A percentile compares a stretch with the other conserved stretches of the same genome.
These are phyloP conservation scores for Drosophila nasuta DNA, from an alignment of 1,140 invertebrate species.

Conservation along the genomic window DNA sequence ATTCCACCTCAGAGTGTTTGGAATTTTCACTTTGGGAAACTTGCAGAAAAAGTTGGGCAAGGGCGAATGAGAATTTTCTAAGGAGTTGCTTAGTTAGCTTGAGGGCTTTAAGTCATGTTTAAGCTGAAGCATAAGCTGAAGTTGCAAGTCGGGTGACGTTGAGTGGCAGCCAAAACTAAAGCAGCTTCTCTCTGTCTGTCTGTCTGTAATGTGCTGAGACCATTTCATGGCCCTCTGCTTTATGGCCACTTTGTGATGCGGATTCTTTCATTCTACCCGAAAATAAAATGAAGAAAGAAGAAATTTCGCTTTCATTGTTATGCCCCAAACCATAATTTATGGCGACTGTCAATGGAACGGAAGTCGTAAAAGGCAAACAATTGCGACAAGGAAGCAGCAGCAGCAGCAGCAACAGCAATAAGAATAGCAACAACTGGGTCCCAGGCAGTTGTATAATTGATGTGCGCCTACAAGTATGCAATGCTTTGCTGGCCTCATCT, in stretches of 20 bases:
- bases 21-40: constrained; percentile 60
- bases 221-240: constrained; percentile 25
- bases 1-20: constrained; percentile 45
- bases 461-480: constrained; percentile 53
- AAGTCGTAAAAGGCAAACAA: constrained; percentile 71
- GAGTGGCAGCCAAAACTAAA: constrained; percentile 12
- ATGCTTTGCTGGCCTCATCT: constrained; percentile 10
- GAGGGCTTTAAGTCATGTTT: constrained; percentile 33
- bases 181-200: constrained; percentile 3
- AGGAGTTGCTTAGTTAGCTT: constrained; percentile 15
- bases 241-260: constrained; percentile 35
- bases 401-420: neutral
- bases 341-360: constrained; percentile 45
- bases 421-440: constrained; percentile 3
- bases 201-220: constrained; percentile 8
- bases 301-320: constrained; percentile 58
- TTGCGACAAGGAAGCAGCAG: constrained; percentile 43
- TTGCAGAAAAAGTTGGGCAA: constrained; percentile 12
- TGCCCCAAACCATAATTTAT: constrained; percentile 70
- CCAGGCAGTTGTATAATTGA: constrained; percentile 69
- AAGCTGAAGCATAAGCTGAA: constrained; percentile 5
- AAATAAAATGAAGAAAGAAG: constrained; percentile 19
- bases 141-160: constrained; percentile 1
- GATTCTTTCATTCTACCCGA: constrained; percentile 1
- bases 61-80: constrained; percentile 1